A percentile compares a stretch with the other conserved stretches of the same genome.
phyloP scores from a whole-genome alignment of 2,888 invertebrate species.

The Macrosiphum euphorbiae region DNA sequence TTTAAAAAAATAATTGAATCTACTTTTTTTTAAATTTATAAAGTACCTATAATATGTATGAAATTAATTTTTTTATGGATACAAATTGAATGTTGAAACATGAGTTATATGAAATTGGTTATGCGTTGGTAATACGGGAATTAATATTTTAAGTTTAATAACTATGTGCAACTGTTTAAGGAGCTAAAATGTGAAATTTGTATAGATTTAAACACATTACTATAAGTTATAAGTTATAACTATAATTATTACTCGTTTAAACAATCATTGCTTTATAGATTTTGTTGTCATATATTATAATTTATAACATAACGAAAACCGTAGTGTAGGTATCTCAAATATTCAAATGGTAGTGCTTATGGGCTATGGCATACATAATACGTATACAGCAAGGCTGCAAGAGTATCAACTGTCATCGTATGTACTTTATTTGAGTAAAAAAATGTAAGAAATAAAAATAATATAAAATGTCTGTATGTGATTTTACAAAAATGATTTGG shows the following conservation, averaged over 20 bases:
- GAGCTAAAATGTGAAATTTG: too few relatives aligned
- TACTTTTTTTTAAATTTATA: neutral
- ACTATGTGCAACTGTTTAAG: neutral
- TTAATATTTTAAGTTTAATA: neutral
- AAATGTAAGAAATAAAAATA: neutral
- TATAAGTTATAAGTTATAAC: neutral
- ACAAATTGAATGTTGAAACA: neutral
- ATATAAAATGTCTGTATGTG: neutral
- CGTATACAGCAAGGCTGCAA: neutral
- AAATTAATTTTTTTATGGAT: neutral
- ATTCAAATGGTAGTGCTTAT: neutral
- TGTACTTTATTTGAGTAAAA: neutral
- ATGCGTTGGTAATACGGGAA: neutral
- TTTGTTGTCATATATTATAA: neutral
- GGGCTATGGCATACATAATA: neutral
- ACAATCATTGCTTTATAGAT: neutral
- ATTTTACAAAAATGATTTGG: neutral
- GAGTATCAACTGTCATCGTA: neutral
- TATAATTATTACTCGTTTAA: neutral
- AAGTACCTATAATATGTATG: neutral
- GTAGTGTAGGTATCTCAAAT: neutral
- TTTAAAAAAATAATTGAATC: conserved; percentile 10
- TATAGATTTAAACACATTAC: neutral
- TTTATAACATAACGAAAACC: neutral
- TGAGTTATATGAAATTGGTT: neutral